Conservation (phyloP, 2,113 vertebrate genomes). For the Toxotes jaculatrix region DNA sequence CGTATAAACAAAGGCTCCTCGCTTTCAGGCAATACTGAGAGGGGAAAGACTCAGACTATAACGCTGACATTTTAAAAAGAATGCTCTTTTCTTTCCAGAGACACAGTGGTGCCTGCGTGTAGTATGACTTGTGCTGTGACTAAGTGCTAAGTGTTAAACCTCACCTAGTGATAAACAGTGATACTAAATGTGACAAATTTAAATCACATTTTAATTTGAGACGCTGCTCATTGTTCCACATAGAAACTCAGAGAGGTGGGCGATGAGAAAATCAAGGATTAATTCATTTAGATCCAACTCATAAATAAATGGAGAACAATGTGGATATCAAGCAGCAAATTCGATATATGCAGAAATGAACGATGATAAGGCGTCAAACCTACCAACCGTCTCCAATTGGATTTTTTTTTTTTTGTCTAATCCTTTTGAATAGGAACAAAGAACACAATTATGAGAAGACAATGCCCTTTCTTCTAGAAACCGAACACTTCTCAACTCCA, state of each 20-base stretch:
- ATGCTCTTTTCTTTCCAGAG: neutral
- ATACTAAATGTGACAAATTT: constrained; percentile 3
- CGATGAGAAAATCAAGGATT: constrained; percentile 27
- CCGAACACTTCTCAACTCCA: constrained; percentile 36
- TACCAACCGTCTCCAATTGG: constrained; percentile 49
- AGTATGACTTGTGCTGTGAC: neutral
- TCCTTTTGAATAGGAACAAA: constrained; percentile 47
- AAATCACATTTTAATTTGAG: constrained; percentile 34
- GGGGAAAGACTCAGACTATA: neutral
- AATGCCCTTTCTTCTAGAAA: constrained; percentile 49
- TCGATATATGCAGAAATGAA: constrained; percentile 38
- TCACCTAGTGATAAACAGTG: neutral
- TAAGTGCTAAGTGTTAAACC: neutral
- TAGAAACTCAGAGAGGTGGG: neutral
- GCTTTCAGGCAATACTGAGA: constrained; percentile 31
- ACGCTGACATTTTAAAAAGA: constrained; percentile 22
- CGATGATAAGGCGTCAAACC: constrained; percentile 52
- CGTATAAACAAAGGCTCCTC: constrained; percentile 19
- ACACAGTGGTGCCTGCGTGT: neutral
- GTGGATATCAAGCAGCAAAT: constrained; percentile 55
- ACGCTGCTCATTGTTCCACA: constrained; percentile 21
- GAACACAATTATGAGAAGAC: constrained; percentile 58
- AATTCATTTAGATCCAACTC: constrained; percentile 45
- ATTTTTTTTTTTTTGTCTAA: constrained; percentile 46
- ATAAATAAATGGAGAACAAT: constrained; percentile 54